Evolutionary conservation across 2,888 invertebrate genomes (phyloP).

Genomic region (Geophilus truncorum): DNA sequence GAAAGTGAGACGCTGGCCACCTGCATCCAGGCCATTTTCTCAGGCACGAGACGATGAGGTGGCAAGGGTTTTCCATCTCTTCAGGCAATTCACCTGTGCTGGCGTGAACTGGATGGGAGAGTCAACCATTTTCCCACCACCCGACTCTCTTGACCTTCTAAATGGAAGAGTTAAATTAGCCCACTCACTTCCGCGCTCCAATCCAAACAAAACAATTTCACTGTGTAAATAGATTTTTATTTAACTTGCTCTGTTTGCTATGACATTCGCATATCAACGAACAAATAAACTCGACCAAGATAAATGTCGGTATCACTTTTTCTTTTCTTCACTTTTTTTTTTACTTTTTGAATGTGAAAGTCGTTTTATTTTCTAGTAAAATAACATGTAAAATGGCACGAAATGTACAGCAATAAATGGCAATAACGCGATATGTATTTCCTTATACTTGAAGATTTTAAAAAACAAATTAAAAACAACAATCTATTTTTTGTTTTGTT

Average conservation of each 20-base stretch:
- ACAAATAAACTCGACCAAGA: not conserved
- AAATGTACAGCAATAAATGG: not conserved
- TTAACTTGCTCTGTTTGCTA: not conserved
- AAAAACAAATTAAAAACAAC: not conserved
- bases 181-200: constrained; percentile 22
- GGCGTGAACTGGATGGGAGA: constrained; percentile 17
- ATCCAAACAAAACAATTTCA: constrained; percentile 20
- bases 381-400: not conserved
- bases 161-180: constrained; percentile 13
- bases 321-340: too few relatives aligned
- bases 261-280: not conserved
- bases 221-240: constrained; percentile 11
- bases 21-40: constrained; percentile 20
- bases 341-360: too few relatives aligned
- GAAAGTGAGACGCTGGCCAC: constrained; percentile 14
- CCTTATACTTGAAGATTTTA: too few relatives aligned
- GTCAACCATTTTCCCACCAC: constrained; percentile 23
- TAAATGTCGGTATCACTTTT: not conserved
- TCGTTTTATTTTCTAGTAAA: not conserved
- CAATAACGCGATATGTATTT: not conserved
- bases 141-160: not conserved
- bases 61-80: constrained; percentile 8
- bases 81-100: constrained; percentile 19
- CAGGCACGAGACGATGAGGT: not conserved
- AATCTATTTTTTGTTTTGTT: not conserved